Conservation (phyloP, 2,113 vertebrate species). For the Vulpes vulpes region DNA sequence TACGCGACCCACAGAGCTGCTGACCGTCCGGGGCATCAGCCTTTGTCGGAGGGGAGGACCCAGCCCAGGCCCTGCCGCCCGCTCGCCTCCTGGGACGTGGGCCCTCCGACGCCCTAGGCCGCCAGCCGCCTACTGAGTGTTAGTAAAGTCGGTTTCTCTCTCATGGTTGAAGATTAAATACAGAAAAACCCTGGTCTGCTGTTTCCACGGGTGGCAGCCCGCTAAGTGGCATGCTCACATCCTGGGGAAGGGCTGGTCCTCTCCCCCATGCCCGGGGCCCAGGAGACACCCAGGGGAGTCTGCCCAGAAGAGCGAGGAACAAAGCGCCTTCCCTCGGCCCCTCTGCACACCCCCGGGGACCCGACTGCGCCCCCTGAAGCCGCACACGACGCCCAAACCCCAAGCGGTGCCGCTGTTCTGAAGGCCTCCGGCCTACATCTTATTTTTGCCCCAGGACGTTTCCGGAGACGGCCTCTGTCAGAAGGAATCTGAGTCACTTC, state of each 20-base stretch:
- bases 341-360: rapidly evolving
- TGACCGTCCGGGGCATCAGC: neutral
- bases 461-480: neutral
- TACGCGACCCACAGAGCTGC: rapidly evolving
- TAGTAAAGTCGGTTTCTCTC: neutral
- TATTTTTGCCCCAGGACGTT: neutral
- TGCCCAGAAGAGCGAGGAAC: neutral
- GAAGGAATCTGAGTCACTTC: neutral
- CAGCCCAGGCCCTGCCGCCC: rapidly evolving
- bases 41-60: neutral
- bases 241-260: neutral
- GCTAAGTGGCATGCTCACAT: rapidly evolving
- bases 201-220: rapidly evolving
- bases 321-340: neutral
- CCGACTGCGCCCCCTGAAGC: rapidly evolving
- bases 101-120: neutral
- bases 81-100: neutral
- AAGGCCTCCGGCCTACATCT: neutral
- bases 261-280: rapidly evolving
- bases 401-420: neutral
- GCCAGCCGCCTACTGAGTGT: too few relatives aligned
- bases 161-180: neutral
- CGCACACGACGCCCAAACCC: rapidly evolving
- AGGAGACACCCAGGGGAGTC: neutral
- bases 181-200: too few relatives aligned